Conservation (phyloP, 1,140 invertebrate species). For the Bombus waltoni region DNA sequence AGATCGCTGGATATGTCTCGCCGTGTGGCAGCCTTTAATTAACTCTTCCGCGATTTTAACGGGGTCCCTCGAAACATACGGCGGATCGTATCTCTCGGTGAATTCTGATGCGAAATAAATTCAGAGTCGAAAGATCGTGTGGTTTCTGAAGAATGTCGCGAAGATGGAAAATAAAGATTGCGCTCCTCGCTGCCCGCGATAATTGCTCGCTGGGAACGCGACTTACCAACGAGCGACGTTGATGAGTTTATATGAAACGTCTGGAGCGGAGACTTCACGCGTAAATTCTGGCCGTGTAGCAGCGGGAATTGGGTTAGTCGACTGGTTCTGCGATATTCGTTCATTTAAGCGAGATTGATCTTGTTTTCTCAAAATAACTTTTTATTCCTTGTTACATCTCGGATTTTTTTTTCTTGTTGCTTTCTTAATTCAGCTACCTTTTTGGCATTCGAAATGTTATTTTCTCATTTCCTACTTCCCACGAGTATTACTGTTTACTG, state of each 20-base stretch:
- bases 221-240: neutral
- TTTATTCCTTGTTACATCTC: neutral
- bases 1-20: conserved; percentile 46
- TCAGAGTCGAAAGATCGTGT: conserved; percentile 19
- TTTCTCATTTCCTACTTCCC: neutral
- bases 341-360: neutral
- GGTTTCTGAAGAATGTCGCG: conserved; percentile 36
- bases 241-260: conserved; percentile 2
- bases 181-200: conserved; percentile 4
- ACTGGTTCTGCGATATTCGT: neutral
- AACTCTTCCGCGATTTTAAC: conserved; percentile 51
- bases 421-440: neutral
- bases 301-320: neutral
- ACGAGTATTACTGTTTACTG: neutral
- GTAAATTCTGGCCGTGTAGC: neutral
- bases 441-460: neutral
- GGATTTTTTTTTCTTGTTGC: neutral
- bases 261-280: neutral
- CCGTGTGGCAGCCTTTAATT: conserved; percentile 38
- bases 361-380: neutral
- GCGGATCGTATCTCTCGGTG: conserved; percentile 35
- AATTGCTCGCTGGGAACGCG: conserved; percentile 14
- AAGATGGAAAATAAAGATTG: conserved; percentile 41
- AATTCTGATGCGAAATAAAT: conserved; percentile 40
- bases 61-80: conserved; percentile 9